Conservation (phyloP, 2,888 invertebrate genomes). For the Stenchaetothrips biformis region DNA sequence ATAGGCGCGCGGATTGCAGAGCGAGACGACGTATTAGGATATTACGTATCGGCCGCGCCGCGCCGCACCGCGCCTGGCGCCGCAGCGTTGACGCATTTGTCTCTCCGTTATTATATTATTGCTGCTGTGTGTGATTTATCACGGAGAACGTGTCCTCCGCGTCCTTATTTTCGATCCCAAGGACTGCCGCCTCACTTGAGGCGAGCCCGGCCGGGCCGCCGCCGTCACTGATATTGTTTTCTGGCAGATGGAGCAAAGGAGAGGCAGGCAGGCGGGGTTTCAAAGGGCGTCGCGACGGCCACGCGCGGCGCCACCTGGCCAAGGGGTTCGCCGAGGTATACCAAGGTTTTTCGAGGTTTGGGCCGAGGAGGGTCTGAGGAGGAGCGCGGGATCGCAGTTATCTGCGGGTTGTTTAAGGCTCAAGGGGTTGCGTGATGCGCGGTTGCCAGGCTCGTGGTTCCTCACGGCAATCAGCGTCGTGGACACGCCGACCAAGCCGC, state of each 20-base stretch:
- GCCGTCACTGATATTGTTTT: neutral
- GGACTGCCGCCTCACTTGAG: neutral
- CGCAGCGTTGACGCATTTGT: slow-evolving; percentile 5
- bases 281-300: too few species aligned
- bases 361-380: too few species aligned
- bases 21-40: slow-evolving; percentile 1
- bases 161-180: neutral
- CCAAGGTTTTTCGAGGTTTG: too few species aligned
- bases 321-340: too few species aligned
- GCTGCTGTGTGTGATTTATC: slow-evolving; percentile 10
- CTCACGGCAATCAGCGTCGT: too few species aligned
- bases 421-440: too few species aligned
- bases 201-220: neutral
- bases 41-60: neutral
- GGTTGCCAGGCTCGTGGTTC: too few species aligned
- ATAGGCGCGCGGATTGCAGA: too few species aligned
- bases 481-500: neutral
- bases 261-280: too few species aligned
- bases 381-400: too few species aligned
- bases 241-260: neutral
- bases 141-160: neutral
- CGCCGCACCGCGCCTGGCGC: neutral
- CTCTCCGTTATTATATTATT: neutral
- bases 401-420: too few species aligned
- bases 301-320: too few species aligned